These are phyloP conservation scores for Hecatera dysodea DNA, from an alignment of 2,888 invertebrate genomes.

Conservation along the genomic window DNA sequence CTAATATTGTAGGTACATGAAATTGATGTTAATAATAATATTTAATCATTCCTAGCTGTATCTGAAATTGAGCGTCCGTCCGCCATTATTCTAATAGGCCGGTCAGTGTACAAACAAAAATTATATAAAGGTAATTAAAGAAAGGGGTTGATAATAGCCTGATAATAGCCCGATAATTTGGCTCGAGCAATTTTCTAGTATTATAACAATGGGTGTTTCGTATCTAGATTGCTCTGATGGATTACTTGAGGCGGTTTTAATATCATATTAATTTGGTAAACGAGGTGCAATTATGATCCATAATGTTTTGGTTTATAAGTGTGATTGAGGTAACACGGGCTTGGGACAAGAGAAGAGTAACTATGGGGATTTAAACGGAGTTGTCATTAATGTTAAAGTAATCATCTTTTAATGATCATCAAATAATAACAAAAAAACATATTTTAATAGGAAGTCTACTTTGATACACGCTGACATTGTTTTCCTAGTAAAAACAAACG, in stretches of 20 bases:
- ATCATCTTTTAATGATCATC: neutral
- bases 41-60: conserved; percentile 78
- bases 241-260: conserved; percentile 74
- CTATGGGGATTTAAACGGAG: neutral
- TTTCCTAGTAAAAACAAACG: neutral
- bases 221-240: conserved; percentile 81
- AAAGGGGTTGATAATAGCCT: conserved; percentile 88
- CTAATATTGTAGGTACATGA: conserved; percentile 81
- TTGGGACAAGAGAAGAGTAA: neutral
- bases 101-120: conserved; percentile 86
- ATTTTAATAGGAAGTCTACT: neutral
- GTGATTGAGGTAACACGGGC: conserved; percentile 45
- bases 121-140: conserved; percentile 88
- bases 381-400: conserved; percentile 5
- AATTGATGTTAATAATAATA: conserved; percentile 87
- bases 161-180: conserved; percentile 79
- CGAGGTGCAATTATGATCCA: conserved; percentile 55
- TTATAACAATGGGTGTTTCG: conserved; percentile 85
- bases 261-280: conserved; percentile 70
- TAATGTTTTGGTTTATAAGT: conserved; percentile 46
- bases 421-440: neutral
- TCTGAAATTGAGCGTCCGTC: conserved; percentile 78
- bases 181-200: conserved; percentile 86
- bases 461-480: too few relatives aligned
- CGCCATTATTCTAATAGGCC: conserved; percentile 86